Evolutionary conservation across 2,888 invertebrate genomes (phyloP).

Genomic region (Cistogaster globosa): DNA sequence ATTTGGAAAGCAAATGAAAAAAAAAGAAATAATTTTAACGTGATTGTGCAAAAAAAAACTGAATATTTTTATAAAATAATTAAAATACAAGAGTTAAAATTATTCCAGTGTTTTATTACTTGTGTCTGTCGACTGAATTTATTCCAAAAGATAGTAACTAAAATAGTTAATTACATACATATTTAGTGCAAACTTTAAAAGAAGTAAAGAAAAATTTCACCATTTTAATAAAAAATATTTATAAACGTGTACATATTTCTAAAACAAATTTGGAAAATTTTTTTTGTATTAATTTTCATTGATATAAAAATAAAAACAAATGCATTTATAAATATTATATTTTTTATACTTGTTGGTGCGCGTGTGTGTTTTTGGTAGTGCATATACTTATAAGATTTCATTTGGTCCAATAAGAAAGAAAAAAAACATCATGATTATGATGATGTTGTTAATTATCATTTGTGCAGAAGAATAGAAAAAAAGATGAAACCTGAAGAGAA

Average conservation of each 20-base stretch:
- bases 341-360: neutral
- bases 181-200: neutral
- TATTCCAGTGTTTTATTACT: conserved; percentile 1
- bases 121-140: neutral
- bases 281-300: neutral
- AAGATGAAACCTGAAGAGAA: neutral
- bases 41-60: neutral
- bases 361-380: conserved; percentile 8
- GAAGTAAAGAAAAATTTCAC: conserved; percentile 46
- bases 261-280: conserved; percentile 6
- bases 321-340: conserved; percentile 31
- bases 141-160: no score
- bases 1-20: neutral
- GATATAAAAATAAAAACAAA: conserved; percentile 33
- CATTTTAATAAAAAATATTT: conserved; percentile 17
- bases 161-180: neutral
- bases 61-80: conserved; percentile 8
- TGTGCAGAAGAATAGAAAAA: conserved; percentile 1
- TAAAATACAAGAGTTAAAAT: neutral
- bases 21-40: no score
- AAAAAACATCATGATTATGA: conserved; percentile 19
- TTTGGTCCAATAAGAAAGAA: conserved; percentile 37
- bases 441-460: conserved; percentile 17
- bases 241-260: neutral
- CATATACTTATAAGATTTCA: conserved; percentile 13